Percentiles rank a stretch among this genome's conserved stretches.
Conservation (phyloP, 2,113 vertebrate species). For the Scalopus aquaticus region DNA sequence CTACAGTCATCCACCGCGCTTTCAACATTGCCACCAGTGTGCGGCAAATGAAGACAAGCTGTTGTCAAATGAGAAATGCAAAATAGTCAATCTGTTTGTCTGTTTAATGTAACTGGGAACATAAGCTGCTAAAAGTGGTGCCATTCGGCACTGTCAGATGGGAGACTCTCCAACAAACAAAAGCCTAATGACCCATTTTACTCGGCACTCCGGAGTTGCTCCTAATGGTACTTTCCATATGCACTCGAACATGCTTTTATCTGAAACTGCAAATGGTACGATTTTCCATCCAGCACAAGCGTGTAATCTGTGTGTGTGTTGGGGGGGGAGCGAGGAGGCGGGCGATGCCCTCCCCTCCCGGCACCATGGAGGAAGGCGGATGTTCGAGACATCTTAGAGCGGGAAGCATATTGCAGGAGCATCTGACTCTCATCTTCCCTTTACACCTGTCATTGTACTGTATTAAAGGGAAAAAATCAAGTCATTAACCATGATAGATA, state of each 20-base stretch:
- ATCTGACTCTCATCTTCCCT: conserved; percentile 86
- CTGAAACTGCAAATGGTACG: conserved; percentile 91
- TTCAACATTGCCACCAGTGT: conserved; percentile 86
- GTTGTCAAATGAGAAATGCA: conserved; percentile 95
- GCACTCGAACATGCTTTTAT: conserved; percentile 92
- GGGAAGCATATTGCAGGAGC: conserved; percentile 87
- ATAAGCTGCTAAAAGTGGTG: conserved; percentile 93
- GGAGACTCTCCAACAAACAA: conserved; percentile 96
- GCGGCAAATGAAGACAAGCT: conserved; percentile 93
- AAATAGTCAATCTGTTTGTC: conserved; percentile 98
- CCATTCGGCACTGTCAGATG: conserved; percentile 96
- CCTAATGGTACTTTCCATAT: conserved; percentile 97
- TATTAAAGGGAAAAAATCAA: conserved; percentile 88
- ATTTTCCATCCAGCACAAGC: conserved; percentile 89
- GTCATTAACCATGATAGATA: conserved; percentile 93
- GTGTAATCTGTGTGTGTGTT: conserved; percentile 85
- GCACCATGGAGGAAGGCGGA: conserved; percentile 84
- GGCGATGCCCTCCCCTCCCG: conserved; percentile 70
- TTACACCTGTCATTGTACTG: conserved; percentile 89
- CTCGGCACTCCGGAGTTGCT: conserved; percentile 92
- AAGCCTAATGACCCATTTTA: conserved; percentile 99
- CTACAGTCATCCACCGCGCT: conserved; percentile 83
- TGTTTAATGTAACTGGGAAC: conserved; percentile 96
- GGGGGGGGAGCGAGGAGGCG: neutral
- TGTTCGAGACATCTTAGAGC: conserved; percentile 83